phyloP scores from a whole-genome alignment of 2,888 invertebrate genomes.

The Cinara cedri region DNA sequence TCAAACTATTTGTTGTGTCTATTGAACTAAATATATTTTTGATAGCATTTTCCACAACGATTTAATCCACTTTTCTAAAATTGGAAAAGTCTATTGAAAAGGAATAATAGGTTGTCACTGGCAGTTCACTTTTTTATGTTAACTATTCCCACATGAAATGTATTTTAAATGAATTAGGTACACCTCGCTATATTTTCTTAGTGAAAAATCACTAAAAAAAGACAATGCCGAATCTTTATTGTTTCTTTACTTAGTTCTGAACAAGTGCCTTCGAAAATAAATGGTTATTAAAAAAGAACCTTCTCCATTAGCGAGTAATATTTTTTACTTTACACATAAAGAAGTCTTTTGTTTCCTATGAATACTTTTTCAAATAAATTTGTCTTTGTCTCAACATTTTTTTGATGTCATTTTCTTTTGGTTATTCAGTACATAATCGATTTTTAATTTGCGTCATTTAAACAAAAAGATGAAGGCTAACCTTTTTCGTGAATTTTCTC shows the following conservation, averaged over 20 bases:
- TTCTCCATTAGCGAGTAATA: slow-evolving; percentile 49
- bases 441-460: slow-evolving; percentile 51
- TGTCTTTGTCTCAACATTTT: slow-evolving; percentile 37
- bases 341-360: slow-evolving; percentile 43
- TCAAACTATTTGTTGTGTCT: background rate
- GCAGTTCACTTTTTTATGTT: background rate
- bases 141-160: slow-evolving; percentile 12
- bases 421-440: slow-evolving; percentile 38
- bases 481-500: background rate
- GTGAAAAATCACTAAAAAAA: slow-evolving; percentile 26
- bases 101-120: background rate
- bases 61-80: slow-evolving; percentile 1
- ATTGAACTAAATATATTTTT: background rate
- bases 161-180: slow-evolving; percentile 29
- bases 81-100: slow-evolving; percentile 22
- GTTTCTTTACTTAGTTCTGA: slow-evolving; percentile 31
- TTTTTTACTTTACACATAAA: slow-evolving; percentile 46
- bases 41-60: background rate
- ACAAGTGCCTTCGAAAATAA: slow-evolving; percentile 46
- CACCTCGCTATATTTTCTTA: slow-evolving; percentile 24
- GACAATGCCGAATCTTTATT: slow-evolving; percentile 38
- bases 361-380: slow-evolving; percentile 50
- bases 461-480: background rate
- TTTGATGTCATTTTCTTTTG: slow-evolving; percentile 37
- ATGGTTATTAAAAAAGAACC: slow-evolving; percentile 51